Evolutionary conservation across 2,888 invertebrate species (phyloP).

Genomic region (Dryocosmus kuriphilus): DNA sequence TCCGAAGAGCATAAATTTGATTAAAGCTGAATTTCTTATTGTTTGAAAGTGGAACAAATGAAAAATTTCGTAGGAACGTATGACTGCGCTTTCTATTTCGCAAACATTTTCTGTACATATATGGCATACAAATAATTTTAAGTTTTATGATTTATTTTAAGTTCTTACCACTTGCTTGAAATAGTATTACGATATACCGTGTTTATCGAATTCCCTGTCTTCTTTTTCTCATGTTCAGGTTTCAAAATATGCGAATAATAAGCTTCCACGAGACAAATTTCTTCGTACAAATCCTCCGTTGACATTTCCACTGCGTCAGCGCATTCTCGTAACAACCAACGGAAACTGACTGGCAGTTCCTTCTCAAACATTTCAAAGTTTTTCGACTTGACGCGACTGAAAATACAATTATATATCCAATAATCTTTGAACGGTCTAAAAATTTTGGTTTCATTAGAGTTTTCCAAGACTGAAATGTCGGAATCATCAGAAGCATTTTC

Average conservation of each 20-base stretch:
- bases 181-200: neutral
- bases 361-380: conserved; percentile 69
- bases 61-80: too few relatives aligned
- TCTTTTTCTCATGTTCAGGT: conserved; percentile 12
- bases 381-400: conserved; percentile 64
- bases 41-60: too few relatives aligned
- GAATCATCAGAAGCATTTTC: conserved; percentile 41
- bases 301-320: conserved; percentile 70
- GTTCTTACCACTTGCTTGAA: conserved; percentile 8
- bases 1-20: too few relatives aligned
- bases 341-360: conserved; percentile 71
- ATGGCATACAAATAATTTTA: too few relatives aligned
- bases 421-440: conserved; percentile 71
- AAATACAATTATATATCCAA: conserved; percentile 74
- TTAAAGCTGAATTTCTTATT: too few relatives aligned
- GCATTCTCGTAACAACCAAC: conserved; percentile 76
- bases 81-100: too few relatives aligned
- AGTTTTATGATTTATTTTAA: neutral
- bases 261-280: conserved; percentile 72
- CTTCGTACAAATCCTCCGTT: conserved; percentile 72
- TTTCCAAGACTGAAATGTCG: conserved; percentile 46
- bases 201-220: neutral
- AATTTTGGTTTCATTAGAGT: conserved; percentile 45
- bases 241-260: conserved; percentile 63
- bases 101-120: too few relatives aligned